Base-by-base conservation (phyloP, 2,888 invertebrate species). In the Galerucella nymphaeae region DNA sequence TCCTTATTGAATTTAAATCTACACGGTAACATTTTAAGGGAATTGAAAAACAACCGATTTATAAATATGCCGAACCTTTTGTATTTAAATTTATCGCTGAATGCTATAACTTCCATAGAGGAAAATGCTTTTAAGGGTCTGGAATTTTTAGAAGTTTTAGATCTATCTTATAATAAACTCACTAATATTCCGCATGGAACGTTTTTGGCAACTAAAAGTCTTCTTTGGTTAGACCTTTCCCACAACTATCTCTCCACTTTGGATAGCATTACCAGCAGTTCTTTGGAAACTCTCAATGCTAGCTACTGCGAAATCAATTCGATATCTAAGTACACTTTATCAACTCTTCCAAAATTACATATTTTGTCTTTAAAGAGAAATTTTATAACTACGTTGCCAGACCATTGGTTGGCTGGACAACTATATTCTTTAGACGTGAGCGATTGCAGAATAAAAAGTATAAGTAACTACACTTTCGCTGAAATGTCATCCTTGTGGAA, bases 101-200 rank as follows among this genome's bases (percentile, higher is more conserved):
- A 94, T 84, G 89, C 90, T 18, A 89, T 94, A 57, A 90, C 89
- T 11, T 87, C 86, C 0, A 82, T 94, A 30, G 90, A 90, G 77
- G 84, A 85, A 68, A 89, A 90, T 75, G 90, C 92, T 0, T 94
- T 94, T 83, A 86, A 86, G 62, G 89, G 89, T 13, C 82, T 94
- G 3, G 85, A 85, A 75, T 86, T 88, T 75, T 83, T 94, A 6
- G 89, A 90, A 78, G 84, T 87, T 74, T 85, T 94, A 65, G 93
- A 94, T 84, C 84, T 94, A 75, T 93, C 94, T 0, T 90, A 89
- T 84, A 94, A 94, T 84, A 90, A 90, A 83, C 88, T 94, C 69
- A 88, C 89, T 0, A 82, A 84, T 8, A 82, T 94, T 76, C 90
- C 91, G 70, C 88, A 90, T 75, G 88, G 90, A 61, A 87, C 90